These are phyloP conservation scores for Sinonovacula constricta DNA, from an alignment of 1,140 invertebrate species.

Conservation along the genomic window DNA sequence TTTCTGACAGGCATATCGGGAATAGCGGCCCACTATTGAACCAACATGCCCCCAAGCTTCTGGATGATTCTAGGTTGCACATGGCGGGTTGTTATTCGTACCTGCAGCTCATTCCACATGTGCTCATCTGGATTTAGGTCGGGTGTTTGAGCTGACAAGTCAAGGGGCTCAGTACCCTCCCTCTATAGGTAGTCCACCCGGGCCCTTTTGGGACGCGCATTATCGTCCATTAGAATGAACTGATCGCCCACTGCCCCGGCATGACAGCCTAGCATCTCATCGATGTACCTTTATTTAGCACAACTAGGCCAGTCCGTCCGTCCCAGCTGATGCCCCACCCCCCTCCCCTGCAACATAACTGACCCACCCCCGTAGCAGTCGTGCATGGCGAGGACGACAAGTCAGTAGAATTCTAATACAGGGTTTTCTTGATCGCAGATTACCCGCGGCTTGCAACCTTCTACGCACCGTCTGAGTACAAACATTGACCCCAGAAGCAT, in stretches of 20 bases:
- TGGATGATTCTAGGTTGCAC: conserved; percentile 5
- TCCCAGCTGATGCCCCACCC: not conserved
- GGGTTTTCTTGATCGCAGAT: too few species aligned
- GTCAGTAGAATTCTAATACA: too few species aligned
- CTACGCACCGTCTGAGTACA: too few species aligned
- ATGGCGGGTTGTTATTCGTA: not conserved
- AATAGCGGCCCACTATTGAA: not conserved
- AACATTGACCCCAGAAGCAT: conserved; percentile 4
- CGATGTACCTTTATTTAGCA: conserved; percentile 27
- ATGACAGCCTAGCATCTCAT: not conserved
- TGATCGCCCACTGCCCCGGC: not conserved
- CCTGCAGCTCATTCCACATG: conserved; percentile 33
- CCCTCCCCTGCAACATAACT: too few species aligned
- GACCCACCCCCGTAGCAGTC: too few species aligned
- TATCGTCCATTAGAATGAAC: conserved; percentile 5
- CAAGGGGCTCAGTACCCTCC: not conserved
- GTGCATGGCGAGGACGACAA: too few species aligned
- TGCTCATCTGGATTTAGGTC: conserved; percentile 21
- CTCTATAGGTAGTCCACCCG: conserved; percentile 11
- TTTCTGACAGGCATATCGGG: not conserved
- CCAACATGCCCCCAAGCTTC: not conserved
- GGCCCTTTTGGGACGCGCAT: conserved; percentile 14
- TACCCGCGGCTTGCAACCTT: too few species aligned
- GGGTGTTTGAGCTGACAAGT: conserved; percentile 7
- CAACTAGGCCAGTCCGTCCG: not conserved